These are phyloP conservation scores for Andrena praecox DNA, from an alignment of 2,888 invertebrate species.

Conservation along the genomic window DNA sequence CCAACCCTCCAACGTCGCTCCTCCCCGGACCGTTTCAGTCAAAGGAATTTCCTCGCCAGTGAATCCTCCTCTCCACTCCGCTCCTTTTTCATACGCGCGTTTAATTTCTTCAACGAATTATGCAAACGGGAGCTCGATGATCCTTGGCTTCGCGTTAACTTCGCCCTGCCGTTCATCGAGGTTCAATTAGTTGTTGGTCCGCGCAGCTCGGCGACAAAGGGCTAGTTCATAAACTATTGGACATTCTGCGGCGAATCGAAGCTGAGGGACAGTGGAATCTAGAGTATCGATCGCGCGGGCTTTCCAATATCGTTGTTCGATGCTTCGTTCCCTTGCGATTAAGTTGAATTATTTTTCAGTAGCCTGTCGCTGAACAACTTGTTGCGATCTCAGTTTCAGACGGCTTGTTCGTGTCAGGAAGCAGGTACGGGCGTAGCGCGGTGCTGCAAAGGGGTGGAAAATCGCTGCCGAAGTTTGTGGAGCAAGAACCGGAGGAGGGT, in stretches of 20 bases:
- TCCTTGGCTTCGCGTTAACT: not conserved
- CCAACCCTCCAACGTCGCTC: not conserved
- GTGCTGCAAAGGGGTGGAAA: constrained; percentile 42
- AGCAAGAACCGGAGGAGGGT: constrained; percentile 77
- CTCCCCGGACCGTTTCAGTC: not conserved
- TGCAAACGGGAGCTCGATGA: not conserved
- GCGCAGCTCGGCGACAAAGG: not conserved
- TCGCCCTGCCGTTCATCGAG: not conserved
- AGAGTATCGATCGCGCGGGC: not conserved
- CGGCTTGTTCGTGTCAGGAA: constrained; percentile 55
- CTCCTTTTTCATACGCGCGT: not conserved
- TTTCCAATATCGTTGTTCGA: too few relatives aligned
- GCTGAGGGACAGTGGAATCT: not conserved
- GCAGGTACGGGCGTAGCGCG: constrained; percentile 77
- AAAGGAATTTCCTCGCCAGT: not conserved
- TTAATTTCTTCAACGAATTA: not conserved
- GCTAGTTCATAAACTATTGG: not conserved
- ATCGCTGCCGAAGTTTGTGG: constrained; percentile 57
- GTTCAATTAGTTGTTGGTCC: not conserved
- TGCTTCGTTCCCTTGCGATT: not conserved
- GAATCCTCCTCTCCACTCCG: not conserved
- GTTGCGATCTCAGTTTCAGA: constrained; percentile 33
- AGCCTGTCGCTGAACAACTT: not conserved
- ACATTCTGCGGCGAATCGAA: not conserved
- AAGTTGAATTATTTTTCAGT: not conserved